Percentiles rank a stretch among this genome's conserved stretches.
These are phyloP conservation scores for Choloepus didactylus DNA, from an alignment of 2,797 vertebrate genomes.

Conservation along the genomic window DNA sequence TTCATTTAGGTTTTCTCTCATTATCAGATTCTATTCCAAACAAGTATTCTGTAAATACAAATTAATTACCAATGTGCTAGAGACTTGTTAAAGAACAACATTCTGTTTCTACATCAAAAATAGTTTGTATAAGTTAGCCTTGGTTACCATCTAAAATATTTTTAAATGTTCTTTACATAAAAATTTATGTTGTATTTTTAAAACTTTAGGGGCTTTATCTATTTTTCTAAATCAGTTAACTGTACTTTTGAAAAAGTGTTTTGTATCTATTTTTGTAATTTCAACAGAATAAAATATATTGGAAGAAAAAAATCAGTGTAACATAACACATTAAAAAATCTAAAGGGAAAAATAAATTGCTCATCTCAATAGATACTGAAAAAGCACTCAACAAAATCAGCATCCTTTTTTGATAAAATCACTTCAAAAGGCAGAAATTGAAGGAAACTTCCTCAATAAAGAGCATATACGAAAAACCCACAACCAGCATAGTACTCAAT, in stretches of 20 bases:
- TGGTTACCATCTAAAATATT: constrained; percentile 77
- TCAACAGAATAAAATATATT: constrained; percentile 85
- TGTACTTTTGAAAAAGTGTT: constrained; percentile 81
- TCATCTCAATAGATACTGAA: no score
- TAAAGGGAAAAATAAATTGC: no score
- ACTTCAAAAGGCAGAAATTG: no score
- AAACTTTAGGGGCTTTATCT: constrained; percentile 81
- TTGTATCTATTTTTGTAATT: constrained; percentile 86
- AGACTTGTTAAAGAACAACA: constrained; percentile 48
- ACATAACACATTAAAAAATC: no score
- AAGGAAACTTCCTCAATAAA: no score
- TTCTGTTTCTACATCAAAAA: constrained; percentile 55
- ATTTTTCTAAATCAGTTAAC: constrained; percentile 84
- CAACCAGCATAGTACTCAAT: no score
- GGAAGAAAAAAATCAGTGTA: constrained; percentile 26
- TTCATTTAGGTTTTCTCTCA: constrained; percentile 54
- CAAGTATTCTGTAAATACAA: constrained; percentile 61
- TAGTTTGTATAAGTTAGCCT: constrained; percentile 69
- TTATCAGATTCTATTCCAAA: not conserved
- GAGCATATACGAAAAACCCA: no score
- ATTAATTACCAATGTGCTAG: constrained; percentile 25
- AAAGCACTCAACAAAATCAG: no score
- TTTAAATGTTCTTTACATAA: constrained; percentile 81
- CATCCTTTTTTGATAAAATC: no score
- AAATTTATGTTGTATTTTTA: constrained; percentile 81